Conservation (phyloP, 2,888 invertebrate species). For the Petrophora chlorosata region DNA sequence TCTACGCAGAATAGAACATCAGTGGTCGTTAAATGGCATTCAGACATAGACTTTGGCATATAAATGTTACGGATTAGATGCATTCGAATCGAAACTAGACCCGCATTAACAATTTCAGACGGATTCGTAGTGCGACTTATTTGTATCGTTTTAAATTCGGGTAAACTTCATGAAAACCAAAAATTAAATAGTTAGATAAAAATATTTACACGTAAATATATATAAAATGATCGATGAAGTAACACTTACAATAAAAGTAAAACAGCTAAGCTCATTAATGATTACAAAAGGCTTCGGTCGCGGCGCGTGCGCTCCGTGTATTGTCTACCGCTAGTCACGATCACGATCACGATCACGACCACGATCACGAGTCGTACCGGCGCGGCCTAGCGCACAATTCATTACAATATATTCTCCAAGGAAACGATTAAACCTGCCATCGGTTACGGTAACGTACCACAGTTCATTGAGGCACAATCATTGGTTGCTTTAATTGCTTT, state of each 20-base stretch:
- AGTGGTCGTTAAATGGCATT: constrained; percentile 74
- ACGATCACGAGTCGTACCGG: constrained; percentile 32
- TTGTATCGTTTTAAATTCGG: constrained; percentile 63
- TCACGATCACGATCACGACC: constrained; percentile 38
- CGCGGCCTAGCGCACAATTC: constrained; percentile 60
- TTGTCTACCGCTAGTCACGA: constrained; percentile 63
- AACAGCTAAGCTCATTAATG: constrained; percentile 84
- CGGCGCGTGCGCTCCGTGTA: constrained; percentile 68
- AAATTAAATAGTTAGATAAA: constrained; percentile 75
- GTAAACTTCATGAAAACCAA: constrained; percentile 78
- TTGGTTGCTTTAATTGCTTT: constrained; percentile 83
- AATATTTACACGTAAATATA: constrained; percentile 79
- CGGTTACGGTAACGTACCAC: constrained; percentile 83
- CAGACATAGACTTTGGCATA: constrained; percentile 81
- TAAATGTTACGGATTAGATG: constrained; percentile 60
- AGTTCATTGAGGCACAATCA: constrained; percentile 84
- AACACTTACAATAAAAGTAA: constrained; percentile 82
- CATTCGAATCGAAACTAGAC: constrained; percentile 10
- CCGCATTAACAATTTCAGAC: constrained; percentile 31
- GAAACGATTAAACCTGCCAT: constrained; percentile 79
- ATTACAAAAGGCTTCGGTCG: constrained; percentile 77
- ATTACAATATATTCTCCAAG: constrained; percentile 64
- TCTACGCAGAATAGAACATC: constrained; percentile 64
- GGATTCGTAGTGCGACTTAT: constrained; percentile 39
- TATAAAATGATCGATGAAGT: constrained; percentile 82